Evolutionary conservation across 2,113 vertebrate genomes (phyloP), one percentile per base, ranked within the genome.

Genomic region (Psittacara wagleri): DNA sequence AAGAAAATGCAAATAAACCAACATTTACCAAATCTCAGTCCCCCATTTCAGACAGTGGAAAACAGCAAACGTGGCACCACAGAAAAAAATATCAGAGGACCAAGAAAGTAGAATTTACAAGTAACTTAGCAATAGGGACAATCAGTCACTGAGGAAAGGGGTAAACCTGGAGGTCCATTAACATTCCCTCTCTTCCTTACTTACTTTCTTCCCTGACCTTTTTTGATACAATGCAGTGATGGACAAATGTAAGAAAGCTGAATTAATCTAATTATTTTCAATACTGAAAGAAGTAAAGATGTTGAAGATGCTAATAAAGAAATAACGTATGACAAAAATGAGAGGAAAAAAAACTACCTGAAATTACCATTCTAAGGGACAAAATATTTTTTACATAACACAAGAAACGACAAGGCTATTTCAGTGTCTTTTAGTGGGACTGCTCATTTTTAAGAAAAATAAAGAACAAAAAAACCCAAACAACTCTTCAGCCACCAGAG

Each of bases 401-500:
- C 33, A 63, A 70, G 69, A 88, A 64, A 3, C 1, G 15, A 9
- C 14, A 62, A 12, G 23, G 55, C 1, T 0, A 66, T 59, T 74
- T 80, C 17, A n/a, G 17, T 46, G 63, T 29, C 49, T 55, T 64
- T 35, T 11, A 68, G 25, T 17, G 13, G 7, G 1, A 3, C n/a
- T 59, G 18, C 46, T 68, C 35, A 23, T 18, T 90, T 78, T 83
- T 55, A 67, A 70, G 8, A 55, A 82, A 69, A 61, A 70, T 18
- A 86, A 19, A 83, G 7, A 78, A 78, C 0, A 51, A 88, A 64
- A 64, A 67, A 28, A 59, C 73, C 12, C 24, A 2, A 11, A 6
- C 7, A 4, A 22, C 20, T 7, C 15, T 63, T 54, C 1, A 1
- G 33, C 12, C 33, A 67, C 12, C 1, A 1, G 43, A 35, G 35